Evolutionary conservation across 1,140 invertebrate genomes (phyloP).

Genomic region (Trachymyrmex cornetzi): DNA sequence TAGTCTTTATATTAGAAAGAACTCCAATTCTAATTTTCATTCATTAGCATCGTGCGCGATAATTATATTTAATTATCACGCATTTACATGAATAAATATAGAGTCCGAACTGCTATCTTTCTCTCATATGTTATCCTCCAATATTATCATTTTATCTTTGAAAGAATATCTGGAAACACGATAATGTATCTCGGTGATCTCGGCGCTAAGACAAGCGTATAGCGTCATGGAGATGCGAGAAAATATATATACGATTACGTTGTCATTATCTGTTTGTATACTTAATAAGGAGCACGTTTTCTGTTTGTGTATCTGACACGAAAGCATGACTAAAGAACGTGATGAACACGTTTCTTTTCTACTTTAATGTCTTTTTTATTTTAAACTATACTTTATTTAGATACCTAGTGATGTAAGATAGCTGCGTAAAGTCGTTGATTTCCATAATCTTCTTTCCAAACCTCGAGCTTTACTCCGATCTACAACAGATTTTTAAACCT

Average conservation of each 20-base stretch:
- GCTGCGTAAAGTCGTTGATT: neutral
- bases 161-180: neutral
- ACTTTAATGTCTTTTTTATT: neutral
- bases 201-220: too few species aligned
- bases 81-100: neutral
- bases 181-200: too few species aligned
- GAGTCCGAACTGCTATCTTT: neutral
- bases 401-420: neutral
- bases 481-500: too few species aligned
- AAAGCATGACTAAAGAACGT: neutral
- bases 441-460: neutral
- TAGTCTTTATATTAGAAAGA: neutral
- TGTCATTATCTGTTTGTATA: neutral
- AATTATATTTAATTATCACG: neutral
- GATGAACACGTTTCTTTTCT: neutral
- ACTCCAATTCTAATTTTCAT: neutral
- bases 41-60: neutral
- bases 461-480: neutral
- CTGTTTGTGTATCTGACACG: neutral
- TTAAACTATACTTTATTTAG: neutral
- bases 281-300: neutral
- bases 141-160: neutral
- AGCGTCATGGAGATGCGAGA: too few species aligned
- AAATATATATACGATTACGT: neutral
- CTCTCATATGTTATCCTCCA: conserved; percentile 17